Evolutionary conservation across 1,140 invertebrate genomes (phyloP).

Genomic region (Drosophila ohnishii): DNA sequence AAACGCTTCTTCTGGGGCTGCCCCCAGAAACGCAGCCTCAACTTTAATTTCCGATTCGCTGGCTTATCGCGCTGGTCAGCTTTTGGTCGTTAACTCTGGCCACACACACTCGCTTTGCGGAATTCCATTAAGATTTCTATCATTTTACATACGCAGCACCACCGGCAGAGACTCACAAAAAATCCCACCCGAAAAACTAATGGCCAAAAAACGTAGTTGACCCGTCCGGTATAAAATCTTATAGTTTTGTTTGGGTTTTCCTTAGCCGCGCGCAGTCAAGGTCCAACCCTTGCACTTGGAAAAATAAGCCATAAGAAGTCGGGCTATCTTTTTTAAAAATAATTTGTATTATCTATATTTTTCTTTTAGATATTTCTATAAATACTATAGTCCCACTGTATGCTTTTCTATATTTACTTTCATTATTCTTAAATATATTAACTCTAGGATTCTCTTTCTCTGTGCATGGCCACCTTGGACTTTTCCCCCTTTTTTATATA

Average conservation of each 20-base stretch:
- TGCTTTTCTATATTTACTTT: no score
- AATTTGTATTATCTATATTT: background rate
- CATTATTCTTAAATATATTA: background rate
- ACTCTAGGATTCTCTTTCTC: background rate
- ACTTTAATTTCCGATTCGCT: constrained; percentile 81
- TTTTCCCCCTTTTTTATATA: constrained; percentile 5
- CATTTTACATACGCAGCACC: constrained; percentile 66
- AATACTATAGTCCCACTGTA: no score
- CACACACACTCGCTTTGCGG: constrained; percentile 42
- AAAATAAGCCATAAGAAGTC: background rate
- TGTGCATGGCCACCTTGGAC: constrained; percentile 11
- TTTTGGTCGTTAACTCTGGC: constrained; percentile 42
- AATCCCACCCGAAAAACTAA: constrained; percentile 42
- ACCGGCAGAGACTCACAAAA: constrained; percentile 42
- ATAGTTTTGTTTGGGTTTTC: constrained; percentile 54
- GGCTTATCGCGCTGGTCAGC: constrained; percentile 73
- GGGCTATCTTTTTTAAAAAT: no score
- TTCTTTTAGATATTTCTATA: background rate
- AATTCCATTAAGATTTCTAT: constrained; percentile 81
- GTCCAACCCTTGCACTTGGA: constrained; percentile 50
- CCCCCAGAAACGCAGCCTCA: constrained; percentile 44
- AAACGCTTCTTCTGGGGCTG: constrained; percentile 32
- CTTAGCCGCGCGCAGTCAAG: background rate
- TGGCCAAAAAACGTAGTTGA: constrained; percentile 67
- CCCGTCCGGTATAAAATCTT: constrained; percentile 72